Base-by-base conservation (phyloP, 2,797 vertebrate genomes). In the Salarias fasciatus region DNA sequence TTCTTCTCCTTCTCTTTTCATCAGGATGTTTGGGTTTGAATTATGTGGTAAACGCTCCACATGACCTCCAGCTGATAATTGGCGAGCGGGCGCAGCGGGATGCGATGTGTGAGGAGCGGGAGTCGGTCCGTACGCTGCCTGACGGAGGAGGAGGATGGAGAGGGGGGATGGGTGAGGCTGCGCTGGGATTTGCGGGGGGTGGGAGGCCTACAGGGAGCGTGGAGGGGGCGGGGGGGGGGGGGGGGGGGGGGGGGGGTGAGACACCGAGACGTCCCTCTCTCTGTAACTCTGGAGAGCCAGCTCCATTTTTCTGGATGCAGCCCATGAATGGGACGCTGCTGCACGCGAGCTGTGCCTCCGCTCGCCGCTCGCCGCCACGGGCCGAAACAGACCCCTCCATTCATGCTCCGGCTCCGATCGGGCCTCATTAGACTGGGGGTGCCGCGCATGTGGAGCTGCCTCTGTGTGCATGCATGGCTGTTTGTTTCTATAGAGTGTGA, bases 331-430 rank as follows among this genome's bases (percentile, higher is more conserved):
- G 76, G 61, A 66, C 2, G 2, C 2, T 42, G 65, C 75, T 85
- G 80, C 66, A 71, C 62, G 75, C 75, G 64, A 64, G 58, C 37
- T 56, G 69, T 86, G 85, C 85, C 45, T 75, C 37, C 49, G 67
- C 72, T 43, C 41, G 15, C 53, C 14, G 13, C 71, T 57, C 33
- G 31, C 63, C 66, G 79, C 82, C 81, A 78, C 53, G 31, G 76
- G 63, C 81, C 70, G 54, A 77, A 81, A 86, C 82, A 86, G 75
- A 58, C 40, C 56, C 3, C 69, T 74, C 67, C 81, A 86, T 89
- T 90, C 82, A 89, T 76, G 66, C 82, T 50, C 69, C 61, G 63
- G n/a, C 58, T 62, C 42, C 1, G 31, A 64, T 72, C 81, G 60
- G 35, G 46, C 80, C 79, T 83, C 63, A 69, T 85, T 84, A 85